Percentiles rank a stretch among this genome's conserved stretches.
Conservation (phyloP, 2,888 invertebrate species). For the Phengaris arion region DNA sequence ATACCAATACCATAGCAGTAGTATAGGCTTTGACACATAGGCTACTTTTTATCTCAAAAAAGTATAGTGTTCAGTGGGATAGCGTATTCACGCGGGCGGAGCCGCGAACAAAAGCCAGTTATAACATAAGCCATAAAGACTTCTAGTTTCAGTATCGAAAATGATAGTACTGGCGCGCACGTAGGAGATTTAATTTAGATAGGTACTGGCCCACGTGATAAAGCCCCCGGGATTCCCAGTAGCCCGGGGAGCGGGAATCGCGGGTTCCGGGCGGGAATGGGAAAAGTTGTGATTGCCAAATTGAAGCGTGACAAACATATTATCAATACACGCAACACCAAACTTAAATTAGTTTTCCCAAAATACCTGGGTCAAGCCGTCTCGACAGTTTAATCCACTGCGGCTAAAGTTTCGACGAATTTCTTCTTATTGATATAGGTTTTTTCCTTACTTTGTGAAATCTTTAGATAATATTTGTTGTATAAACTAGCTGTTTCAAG, state of each 20-base stretch:
- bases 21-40: no score
- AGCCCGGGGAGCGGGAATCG: background rate
- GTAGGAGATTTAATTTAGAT: slow-evolving; percentile 18
- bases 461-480: background rate
- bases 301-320: slow-evolving; percentile 29
- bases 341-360: slow-evolving; percentile 2
- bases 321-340: slow-evolving; percentile 7
- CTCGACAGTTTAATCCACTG: background rate
- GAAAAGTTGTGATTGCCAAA: slow-evolving; percentile 32
- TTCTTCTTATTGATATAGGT: background rate
- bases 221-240: background rate
- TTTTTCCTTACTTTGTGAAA: background rate
- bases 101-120: no score
- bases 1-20: no score
- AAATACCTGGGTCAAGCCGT: slow-evolving; percentile 12
- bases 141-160: background rate
- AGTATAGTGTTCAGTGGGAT: no score
- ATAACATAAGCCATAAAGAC: background rate
- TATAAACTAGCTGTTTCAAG: no score
- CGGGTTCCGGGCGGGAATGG: slow-evolving; percentile 25
- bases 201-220: background rate
- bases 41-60: no score
- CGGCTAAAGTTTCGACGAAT: background rate
- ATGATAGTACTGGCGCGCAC: background rate
- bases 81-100: no score